These are phyloP conservation scores for Tenthredo distinguenda DNA, from an alignment of 2,888 invertebrate genomes.

Conservation along the genomic window DNA sequence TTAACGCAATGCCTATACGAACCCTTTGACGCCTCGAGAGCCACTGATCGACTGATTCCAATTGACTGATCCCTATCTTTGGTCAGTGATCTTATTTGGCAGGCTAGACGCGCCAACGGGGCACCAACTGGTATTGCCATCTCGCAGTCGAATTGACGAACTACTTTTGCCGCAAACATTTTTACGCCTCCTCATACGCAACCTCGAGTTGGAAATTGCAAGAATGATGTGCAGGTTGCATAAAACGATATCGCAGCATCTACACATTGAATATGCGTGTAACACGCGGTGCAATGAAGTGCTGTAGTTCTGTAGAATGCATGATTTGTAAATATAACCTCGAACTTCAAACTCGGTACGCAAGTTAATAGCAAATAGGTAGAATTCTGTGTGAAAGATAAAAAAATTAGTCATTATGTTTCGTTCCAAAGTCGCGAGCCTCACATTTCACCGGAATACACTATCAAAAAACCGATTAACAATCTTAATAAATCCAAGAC, in stretches of 20 bases:
- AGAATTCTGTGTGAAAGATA: not conserved
- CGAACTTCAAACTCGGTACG: conserved; percentile 13
- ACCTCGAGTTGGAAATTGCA: not conserved
- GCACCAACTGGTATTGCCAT: too few relatives aligned
- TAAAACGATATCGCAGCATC: not conserved
- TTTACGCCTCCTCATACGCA: too few relatives aligned
- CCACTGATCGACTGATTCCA: too few relatives aligned
- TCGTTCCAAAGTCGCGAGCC: not conserved
- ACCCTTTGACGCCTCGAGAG: too few relatives aligned
- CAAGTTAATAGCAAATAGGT: not conserved
- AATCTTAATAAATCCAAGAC: not conserved
- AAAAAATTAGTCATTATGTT: not conserved
- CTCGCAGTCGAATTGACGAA: too few relatives aligned
- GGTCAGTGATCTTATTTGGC: too few relatives aligned
- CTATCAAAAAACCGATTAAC: not conserved
- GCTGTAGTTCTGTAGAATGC: not conserved
- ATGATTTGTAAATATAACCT: conserved; percentile 25
- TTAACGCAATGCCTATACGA: too few relatives aligned
- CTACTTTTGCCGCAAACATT: too few relatives aligned
- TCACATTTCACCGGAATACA: not conserved
- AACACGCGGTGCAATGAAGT: too few relatives aligned
- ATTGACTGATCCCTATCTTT: too few relatives aligned
- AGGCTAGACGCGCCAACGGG: too few relatives aligned
- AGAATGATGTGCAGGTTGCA: not conserved
- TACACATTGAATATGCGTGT: too few relatives aligned